These are phyloP conservation scores for Macaria notata DNA, from an alignment of 2,888 invertebrate genomes.

Conservation along the genomic window DNA sequence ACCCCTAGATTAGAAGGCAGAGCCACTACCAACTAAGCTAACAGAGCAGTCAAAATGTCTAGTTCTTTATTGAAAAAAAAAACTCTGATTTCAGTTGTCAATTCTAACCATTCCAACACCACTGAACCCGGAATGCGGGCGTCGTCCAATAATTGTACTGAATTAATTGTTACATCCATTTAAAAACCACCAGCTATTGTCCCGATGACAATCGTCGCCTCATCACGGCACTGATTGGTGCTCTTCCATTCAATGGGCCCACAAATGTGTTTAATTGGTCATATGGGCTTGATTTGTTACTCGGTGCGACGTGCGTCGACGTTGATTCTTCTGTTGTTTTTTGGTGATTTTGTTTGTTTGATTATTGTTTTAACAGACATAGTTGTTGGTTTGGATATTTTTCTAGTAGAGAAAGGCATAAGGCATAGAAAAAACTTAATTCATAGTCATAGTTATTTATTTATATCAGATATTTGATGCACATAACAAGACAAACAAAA, in stretches of 20 bases:
- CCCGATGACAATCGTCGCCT: conserved; percentile 67
- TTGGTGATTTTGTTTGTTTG: too few relatives aligned
- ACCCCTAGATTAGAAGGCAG: too few relatives aligned
- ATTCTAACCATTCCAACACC: conserved; percentile 42
- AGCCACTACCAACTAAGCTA: too few relatives aligned
- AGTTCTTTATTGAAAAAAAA: too few relatives aligned
- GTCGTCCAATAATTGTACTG: conserved; percentile 76
- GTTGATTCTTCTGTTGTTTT: conserved; percentile 19
- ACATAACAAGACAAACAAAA: too few relatives aligned
- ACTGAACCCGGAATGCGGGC: conserved; percentile 74
- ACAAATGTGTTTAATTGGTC: conserved; percentile 62
- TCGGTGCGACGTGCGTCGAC: background rate
- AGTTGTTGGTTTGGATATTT: too few relatives aligned
- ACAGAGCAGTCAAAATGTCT: too few relatives aligned
- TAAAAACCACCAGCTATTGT: conserved; percentile 78
- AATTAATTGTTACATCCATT: conserved; percentile 82
- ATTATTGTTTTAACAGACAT: too few relatives aligned
- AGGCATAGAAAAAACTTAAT: too few relatives aligned
- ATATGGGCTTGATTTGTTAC: conserved; percentile 45
- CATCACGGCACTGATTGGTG: conserved; percentile 68
- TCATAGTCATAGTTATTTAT: too few relatives aligned
- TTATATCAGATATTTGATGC: too few relatives aligned
- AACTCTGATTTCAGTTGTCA: conserved; percentile 6
- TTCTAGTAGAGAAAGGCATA: too few relatives aligned
- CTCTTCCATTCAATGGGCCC: conserved; percentile 54